phyloP scores from a whole-genome alignment of 2,888 invertebrate genomes.

The Byasa hedistus region DNA sequence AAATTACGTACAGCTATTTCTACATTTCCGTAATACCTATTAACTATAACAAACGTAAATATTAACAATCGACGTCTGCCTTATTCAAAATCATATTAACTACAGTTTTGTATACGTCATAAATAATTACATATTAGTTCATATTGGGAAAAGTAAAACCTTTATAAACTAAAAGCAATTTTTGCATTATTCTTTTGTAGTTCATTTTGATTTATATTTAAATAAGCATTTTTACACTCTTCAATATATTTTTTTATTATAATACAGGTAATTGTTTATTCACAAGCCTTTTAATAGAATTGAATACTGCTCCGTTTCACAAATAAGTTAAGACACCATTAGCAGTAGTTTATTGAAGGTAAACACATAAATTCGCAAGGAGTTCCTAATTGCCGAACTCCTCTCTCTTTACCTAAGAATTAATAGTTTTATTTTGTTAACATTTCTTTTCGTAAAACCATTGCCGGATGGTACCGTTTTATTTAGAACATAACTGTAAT shows the following conservation, averaged over 20 bases:
- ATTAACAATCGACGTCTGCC: neutral
- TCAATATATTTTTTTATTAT: no score
- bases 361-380: constrained; percentile 45
- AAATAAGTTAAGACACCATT: constrained; percentile 35
- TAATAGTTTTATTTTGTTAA: constrained; percentile 38
- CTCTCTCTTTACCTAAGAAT: constrained; percentile 43
- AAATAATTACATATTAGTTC: no score
- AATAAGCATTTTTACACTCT: no score
- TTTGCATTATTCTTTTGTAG: no score
- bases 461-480: neutral
- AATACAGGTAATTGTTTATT: neutral
- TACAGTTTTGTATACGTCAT: no score
- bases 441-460: neutral
- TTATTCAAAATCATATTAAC: no score
- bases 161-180: no score
- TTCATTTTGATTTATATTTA: no score
- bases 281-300: neutral
- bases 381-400: constrained; percentile 44
- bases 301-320: constrained; percentile 26
- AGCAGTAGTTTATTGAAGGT: constrained; percentile 36
- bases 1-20: constrained; percentile 30
- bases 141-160: no score
- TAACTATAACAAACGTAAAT: neutral
- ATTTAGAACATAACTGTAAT: neutral
- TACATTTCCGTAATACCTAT: neutral